These are phyloP conservation scores for Galendromus occidentalis DNA, from an alignment of 1,140 invertebrate species.

Conservation along the genomic window DNA sequence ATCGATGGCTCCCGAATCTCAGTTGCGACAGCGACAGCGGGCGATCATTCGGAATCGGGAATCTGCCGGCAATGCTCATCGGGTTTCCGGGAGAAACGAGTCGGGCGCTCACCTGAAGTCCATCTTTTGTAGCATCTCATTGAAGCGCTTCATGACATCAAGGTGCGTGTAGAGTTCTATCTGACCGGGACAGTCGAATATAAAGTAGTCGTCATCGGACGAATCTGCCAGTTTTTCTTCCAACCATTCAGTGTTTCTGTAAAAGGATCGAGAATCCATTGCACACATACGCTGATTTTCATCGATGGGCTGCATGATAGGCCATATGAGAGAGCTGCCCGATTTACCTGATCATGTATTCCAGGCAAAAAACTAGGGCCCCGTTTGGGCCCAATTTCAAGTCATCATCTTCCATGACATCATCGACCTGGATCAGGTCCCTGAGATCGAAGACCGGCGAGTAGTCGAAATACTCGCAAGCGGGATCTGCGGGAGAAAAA, in stretches of 20 bases:
- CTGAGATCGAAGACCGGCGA: constrained; percentile 65
- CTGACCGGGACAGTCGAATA: constrained; percentile 98
- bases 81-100: too few relatives aligned
- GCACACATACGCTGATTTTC: neutral
- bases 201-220: constrained; percentile 62
- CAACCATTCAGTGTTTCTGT: constrained; percentile 46
- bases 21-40: too few relatives aligned
- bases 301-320: neutral
- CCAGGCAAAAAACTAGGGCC: constrained; percentile 86
- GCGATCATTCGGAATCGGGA: too few relatives aligned
- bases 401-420: constrained; percentile 89
- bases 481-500: constrained; percentile 41
- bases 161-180: constrained; percentile 96
- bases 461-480: constrained; percentile 88
- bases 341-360: constrained; percentile 36
- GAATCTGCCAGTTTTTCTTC: constrained; percentile 55
- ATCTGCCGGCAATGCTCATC: too few relatives aligned
- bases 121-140: constrained; percentile 43
- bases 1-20: too few relatives aligned
- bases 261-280: neutral
- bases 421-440: constrained; percentile 80
- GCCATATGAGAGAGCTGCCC: neutral
- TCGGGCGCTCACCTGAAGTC: constrained; percentile 30
- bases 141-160: constrained; percentile 60
- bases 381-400: constrained; percentile 93